These are phyloP conservation scores for Calliphora vicina DNA, from an alignment of 1,140 invertebrate genomes.

Conservation along the genomic window DNA sequence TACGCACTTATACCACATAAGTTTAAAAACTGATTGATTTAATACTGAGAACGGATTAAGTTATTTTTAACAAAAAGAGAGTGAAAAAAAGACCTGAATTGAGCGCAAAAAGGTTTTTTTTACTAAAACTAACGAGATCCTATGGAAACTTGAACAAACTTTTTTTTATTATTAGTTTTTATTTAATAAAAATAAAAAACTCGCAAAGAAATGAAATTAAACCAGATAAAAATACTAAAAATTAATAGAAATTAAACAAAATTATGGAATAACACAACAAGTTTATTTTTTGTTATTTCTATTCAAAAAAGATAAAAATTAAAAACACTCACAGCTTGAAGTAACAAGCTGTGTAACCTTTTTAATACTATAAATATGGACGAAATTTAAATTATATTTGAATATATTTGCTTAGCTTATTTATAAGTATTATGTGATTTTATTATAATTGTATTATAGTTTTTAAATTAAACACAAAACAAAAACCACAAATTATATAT, in stretches of 20 bases:
- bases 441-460: slow-evolving; percentile 33
- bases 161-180: background rate
- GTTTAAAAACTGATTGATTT: too few species aligned
- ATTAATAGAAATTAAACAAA: background rate
- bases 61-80: background rate
- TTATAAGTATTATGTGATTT: slow-evolving; percentile 33
- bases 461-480: slow-evolving; percentile 6
- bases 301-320: too few species aligned
- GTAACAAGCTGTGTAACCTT: too few species aligned
- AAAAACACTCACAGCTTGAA: too few species aligned
- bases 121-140: background rate
- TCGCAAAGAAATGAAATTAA: slow-evolving; percentile 3
- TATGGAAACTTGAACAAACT: slow-evolving; percentile 17
- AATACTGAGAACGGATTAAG: background rate
- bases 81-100: background rate
- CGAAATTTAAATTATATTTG: background rate
- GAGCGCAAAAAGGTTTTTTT: background rate
- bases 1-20: slow-evolving; percentile 90
- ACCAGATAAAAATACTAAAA: background rate
- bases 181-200: background rate
- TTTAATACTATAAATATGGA: background rate
- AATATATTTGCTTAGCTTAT: background rate
- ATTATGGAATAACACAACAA: background rate
- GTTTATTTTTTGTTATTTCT: background rate
- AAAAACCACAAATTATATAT: slow-evolving; percentile 1